Evolutionary conservation across 2,113 vertebrate genomes (phyloP).

Genomic region (Cyrtonyx montezumae): DNA sequence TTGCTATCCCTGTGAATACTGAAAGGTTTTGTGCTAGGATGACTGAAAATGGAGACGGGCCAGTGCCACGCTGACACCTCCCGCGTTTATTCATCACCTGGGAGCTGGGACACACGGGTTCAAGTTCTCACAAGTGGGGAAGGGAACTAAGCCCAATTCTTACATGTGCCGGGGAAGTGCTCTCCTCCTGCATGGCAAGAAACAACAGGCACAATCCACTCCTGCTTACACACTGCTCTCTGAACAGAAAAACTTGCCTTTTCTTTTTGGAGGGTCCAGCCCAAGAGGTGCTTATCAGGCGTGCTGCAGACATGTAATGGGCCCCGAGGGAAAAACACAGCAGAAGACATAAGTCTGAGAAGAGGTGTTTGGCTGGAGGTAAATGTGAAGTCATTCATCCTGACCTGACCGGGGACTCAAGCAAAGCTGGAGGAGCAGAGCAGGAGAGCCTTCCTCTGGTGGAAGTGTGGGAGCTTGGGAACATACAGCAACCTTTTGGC

Average conservation of each 20-base stretch:
- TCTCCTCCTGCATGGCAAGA: neutral
- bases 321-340: neutral
- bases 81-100: neutral
- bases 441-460: neutral
- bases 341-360: neutral
- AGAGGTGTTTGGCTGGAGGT: neutral
- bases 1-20: neutral
- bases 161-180: neutral
- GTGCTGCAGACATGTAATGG: neutral
- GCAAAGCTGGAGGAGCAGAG: fast-evolving
- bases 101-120: neutral
- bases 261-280: neutral
- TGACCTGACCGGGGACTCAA: neutral
- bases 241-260: neutral
- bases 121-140: neutral
- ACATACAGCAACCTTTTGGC: neutral
- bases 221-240: neutral
- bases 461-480: neutral
- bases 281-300: neutral
- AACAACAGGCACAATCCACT: neutral
- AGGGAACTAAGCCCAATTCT: neutral
- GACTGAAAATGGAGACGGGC: neutral
- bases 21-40: neutral
- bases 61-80: neutral
- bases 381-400: neutral